phyloP scores from a whole-genome alignment of 2,113 vertebrate species.

The Forbesichthys agassizii region DNA sequence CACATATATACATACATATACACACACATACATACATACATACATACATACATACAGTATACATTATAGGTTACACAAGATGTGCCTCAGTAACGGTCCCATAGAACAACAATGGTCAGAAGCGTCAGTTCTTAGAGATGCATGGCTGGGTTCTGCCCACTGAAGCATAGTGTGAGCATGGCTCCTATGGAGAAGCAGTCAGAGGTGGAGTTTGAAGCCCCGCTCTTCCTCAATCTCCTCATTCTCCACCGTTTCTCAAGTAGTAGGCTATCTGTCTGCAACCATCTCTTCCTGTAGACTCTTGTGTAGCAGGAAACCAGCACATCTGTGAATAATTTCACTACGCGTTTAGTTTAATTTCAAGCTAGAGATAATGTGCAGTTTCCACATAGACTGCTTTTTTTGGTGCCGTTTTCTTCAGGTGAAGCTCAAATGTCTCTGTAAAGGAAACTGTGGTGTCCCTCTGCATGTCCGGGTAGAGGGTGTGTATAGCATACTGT shows the following conservation, averaged over 20 bases:
- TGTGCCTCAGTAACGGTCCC: slow-evolving; percentile 35
- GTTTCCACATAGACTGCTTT: slow-evolving; percentile 29
- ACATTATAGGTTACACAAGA: slow-evolving; percentile 51
- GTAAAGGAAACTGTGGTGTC: slow-evolving; percentile 46
- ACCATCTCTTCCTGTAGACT: slow-evolving; percentile 38
- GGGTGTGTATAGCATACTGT: slow-evolving; percentile 42
- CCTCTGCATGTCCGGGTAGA: slow-evolving; percentile 23
- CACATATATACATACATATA: too few species aligned
- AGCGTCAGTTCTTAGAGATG: slow-evolving; percentile 64
- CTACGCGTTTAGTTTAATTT: slow-evolving; percentile 46
- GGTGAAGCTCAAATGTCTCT: slow-evolving; percentile 43
- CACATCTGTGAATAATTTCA: slow-evolving; percentile 71
- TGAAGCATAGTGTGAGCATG: slow-evolving; percentile 40
- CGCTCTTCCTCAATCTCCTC: slow-evolving; percentile 7
- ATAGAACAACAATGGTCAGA: slow-evolving; percentile 56
- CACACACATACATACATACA: too few species aligned
- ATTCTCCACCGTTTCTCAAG: slow-evolving; percentile 46
- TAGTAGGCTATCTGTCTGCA: slow-evolving; percentile 20
- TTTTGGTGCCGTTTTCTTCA: slow-evolving; percentile 36
- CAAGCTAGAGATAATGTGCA: slow-evolving; percentile 31
- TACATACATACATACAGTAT: too few species aligned
- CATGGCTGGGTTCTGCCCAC: slow-evolving; percentile 60
- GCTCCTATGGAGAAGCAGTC: slow-evolving; percentile 39
- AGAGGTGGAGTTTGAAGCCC: slow-evolving; percentile 44
- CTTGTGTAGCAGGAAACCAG: slow-evolving; percentile 46